Evolutionary conservation across 2,797 vertebrate genomes (phyloP).

Genomic region (Parambassis ranga): DNA sequence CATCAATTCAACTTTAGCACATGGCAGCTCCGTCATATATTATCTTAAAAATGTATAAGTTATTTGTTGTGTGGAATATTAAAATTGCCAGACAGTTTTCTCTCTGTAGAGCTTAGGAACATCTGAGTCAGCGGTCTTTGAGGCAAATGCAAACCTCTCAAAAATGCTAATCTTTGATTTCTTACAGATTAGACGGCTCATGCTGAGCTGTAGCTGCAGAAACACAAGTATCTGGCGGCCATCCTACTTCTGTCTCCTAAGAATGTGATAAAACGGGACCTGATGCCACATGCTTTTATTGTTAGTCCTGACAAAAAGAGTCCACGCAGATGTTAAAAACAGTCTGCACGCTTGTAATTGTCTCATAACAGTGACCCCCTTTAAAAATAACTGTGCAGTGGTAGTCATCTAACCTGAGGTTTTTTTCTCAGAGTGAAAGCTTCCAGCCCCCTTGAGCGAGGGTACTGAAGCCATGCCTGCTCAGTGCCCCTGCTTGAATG

Average conservation of each 20-base stretch:
- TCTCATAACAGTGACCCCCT: background rate
- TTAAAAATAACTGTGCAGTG: slow-evolving; percentile 24
- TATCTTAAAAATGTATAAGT: slow-evolving; percentile 26
- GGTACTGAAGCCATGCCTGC: slow-evolving; percentile 38
- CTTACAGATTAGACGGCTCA: slow-evolving; percentile 73
- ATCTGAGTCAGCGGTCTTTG: slow-evolving; percentile 67
- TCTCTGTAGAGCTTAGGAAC: slow-evolving; percentile 46
- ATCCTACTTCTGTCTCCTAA: slow-evolving; percentile 58
- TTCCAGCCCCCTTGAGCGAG: slow-evolving; percentile 44
- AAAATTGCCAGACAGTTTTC: slow-evolving; percentile 63
- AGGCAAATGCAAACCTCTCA: slow-evolving; percentile 71
- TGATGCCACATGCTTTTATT: slow-evolving; percentile 41
- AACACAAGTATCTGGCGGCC: slow-evolving; percentile 64
- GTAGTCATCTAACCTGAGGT: slow-evolving; percentile 49
- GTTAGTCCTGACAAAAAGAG: slow-evolving; percentile 43
- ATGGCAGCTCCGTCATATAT: slow-evolving; percentile 50
- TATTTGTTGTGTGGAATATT: slow-evolving; percentile 61
- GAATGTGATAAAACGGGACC: slow-evolving; percentile 64
- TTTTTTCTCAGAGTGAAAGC: slow-evolving; percentile 44
- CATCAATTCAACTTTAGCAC: slow-evolving; percentile 62
- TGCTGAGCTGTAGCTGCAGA: slow-evolving; percentile 64
- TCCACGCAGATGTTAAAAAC: slow-evolving; percentile 27
- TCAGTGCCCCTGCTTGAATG: slow-evolving; percentile 56
- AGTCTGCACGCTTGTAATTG: slow-evolving; percentile 8
- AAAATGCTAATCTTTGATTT: slow-evolving; percentile 81